Conservation (phyloP, 2,888 invertebrate genomes). For the Subacronicta megacephala region DNA sequence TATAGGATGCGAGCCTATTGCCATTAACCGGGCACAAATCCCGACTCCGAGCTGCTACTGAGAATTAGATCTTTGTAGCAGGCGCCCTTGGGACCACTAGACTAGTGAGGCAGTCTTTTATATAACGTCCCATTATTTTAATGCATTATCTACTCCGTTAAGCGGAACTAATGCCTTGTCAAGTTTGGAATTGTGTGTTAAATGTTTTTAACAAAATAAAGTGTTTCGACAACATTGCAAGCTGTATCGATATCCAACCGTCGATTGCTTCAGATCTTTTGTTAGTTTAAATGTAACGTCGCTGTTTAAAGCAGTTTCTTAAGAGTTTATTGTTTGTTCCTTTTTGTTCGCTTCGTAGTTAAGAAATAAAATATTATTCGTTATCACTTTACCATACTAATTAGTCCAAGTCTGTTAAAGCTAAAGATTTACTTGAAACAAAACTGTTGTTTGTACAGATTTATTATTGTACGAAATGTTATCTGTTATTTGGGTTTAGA, state of each 20-base stretch:
- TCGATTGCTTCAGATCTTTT: conserved; percentile 26
- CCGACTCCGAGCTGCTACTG: too few species aligned
- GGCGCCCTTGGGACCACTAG: too few species aligned
- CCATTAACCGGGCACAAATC: too few species aligned
- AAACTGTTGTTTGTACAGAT: too few species aligned
- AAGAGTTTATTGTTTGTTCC: conserved; percentile 5
- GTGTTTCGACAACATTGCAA: conserved; percentile 22
- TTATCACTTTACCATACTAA: conserved; percentile 5
- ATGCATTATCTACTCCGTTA: conserved; percentile 9
- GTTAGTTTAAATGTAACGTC: conserved; percentile 13
- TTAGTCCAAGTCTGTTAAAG: background rate
- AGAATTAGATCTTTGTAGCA: too few species aligned
- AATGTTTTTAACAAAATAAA: conserved; percentile 9
- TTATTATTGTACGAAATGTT: too few species aligned
- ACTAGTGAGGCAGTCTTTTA: too few species aligned
- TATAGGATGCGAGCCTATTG: too few species aligned
- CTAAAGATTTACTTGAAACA: too few species aligned
- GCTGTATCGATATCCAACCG: too few species aligned
- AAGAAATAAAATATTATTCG: conserved; percentile 14
- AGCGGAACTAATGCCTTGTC: conserved; percentile 32
- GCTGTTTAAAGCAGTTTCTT: conserved; percentile 12
- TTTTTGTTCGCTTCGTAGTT: conserved; percentile 19
- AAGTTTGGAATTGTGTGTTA: conserved; percentile 9
- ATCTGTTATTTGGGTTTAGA: too few species aligned
- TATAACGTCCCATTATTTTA: conserved; percentile 4